Conservation (phyloP, 2,797 vertebrate species). For the Triplophysa yarkandensis region DNA sequence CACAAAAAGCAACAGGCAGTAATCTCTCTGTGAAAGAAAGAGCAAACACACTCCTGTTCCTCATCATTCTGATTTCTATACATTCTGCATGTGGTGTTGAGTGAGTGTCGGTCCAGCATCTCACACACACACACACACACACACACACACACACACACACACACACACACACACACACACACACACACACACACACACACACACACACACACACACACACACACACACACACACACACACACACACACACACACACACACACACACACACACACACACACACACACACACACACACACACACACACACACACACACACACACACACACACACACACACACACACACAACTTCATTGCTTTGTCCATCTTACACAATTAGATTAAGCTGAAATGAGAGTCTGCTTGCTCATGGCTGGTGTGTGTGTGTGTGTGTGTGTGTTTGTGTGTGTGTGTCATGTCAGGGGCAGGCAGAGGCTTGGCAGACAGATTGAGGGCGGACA, state of each 20-base stretch:
- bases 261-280: too few species aligned
- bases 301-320: too few species aligned
- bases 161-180: too few species aligned
- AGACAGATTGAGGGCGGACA: conserved; percentile 44
- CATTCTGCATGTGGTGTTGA: conserved; percentile 17
- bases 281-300: too few species aligned
- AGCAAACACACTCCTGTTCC: background rate
- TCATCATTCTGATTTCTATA: background rate
- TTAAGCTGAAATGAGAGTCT: conserved; percentile 43
- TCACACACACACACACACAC: too few species aligned
- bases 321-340: too few species aligned
- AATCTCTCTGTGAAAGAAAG: background rate
- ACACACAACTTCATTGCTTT: conserved; percentile 12
- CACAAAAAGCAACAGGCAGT: background rate
- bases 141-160: too few species aligned
- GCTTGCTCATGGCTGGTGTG: conserved; percentile 19
- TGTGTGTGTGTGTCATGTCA: conserved; percentile 32
- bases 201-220: too few species aligned
- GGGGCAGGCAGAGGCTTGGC: conserved; percentile 49
- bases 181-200: too few species aligned
- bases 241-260: too few species aligned
- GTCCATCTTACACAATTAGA: conserved; percentile 47
- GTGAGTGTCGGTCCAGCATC: too few species aligned
- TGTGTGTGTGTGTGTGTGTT: conserved; percentile 34
- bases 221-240: too few species aligned